Percentiles rank a stretch among this genome's conserved stretches.
These are phyloP conservation scores for Oryzias dopingdopingensis DNA, from an alignment of 2,797 vertebrate species.

Conservation along the genomic window DNA sequence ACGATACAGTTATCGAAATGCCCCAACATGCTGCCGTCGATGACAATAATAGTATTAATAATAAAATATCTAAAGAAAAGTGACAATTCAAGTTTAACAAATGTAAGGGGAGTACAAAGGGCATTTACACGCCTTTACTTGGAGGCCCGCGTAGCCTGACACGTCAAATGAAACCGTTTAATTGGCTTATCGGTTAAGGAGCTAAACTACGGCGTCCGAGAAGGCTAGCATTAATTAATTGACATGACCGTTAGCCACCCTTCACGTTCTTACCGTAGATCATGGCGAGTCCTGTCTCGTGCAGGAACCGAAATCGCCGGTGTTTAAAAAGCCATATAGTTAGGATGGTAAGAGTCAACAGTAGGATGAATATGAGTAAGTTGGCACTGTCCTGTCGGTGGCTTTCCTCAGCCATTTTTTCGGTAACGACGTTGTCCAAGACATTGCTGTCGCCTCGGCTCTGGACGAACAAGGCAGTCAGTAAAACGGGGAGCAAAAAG, in stretches of 20 bases:
- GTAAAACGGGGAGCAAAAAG: constrained; percentile 41
- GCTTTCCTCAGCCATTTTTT: constrained; percentile 87
- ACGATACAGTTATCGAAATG: no score
- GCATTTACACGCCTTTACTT: no score
- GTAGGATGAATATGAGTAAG: constrained; percentile 87
- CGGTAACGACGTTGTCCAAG: constrained; percentile 88
- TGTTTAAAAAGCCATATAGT: constrained; percentile 94
- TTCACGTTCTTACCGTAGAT: constrained; percentile 82
- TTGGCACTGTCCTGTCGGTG: constrained; percentile 90
- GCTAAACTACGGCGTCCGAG: constrained; percentile 20
- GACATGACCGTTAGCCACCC: constrained; percentile 1
- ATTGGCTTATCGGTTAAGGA: constrained; percentile 13
- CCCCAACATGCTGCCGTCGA: no score
- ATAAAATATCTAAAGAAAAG: no score
- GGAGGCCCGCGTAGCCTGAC: neutral
- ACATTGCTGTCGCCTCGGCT: constrained; percentile 62
- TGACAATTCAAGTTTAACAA: no score
- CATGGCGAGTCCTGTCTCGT: constrained; percentile 91
- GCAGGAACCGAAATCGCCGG: constrained; percentile 84
- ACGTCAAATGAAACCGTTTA: constrained; percentile 11
- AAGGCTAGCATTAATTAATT: constrained; percentile 23
- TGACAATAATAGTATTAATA: no score
- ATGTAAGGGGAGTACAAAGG: no score
- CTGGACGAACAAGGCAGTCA: constrained; percentile 45
- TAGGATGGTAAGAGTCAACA: constrained; percentile 89